phyloP scores from a whole-genome alignment of 2,113 vertebrate genomes.

The Hemiprocne comata region DNA sequence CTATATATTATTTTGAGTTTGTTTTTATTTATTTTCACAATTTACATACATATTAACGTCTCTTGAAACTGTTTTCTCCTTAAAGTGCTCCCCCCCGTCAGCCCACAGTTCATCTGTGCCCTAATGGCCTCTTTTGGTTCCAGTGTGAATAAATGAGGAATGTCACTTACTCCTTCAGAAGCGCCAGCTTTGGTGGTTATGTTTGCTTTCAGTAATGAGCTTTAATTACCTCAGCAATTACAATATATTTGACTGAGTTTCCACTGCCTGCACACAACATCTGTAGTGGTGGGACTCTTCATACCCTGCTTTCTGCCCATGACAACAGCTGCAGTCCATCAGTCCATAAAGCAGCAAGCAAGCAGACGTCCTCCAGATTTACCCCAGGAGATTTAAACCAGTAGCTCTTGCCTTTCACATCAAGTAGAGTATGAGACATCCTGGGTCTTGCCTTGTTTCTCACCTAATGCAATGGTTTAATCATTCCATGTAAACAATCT shows the following conservation, averaged over 20 bases:
- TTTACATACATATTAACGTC: neutral
- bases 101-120: neutral
- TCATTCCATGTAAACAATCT: neutral
- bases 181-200: slow-evolving; percentile 27
- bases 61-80: neutral
- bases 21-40: neutral
- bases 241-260: slow-evolving; percentile 70
- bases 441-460: slow-evolving; percentile 12
- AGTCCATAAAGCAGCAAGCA: slow-evolving; percentile 35
- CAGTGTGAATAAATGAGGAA: slow-evolving; percentile 5
- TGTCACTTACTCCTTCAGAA: slow-evolving; percentile 35
- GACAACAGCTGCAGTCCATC: slow-evolving; percentile 53
- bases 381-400: neutral
- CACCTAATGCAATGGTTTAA: neutral
- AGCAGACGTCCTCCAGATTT: slow-evolving; percentile 19
- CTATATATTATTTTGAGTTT: neutral
- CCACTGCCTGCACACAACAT: slow-evolving; percentile 66
- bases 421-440: neutral
- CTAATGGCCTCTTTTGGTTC: slow-evolving; percentile 10
- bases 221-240: slow-evolving; percentile 75
- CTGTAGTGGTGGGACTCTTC: slow-evolving; percentile 49
- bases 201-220: slow-evolving; percentile 71
- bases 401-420: slow-evolving; percentile 3
- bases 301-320: slow-evolving; percentile 44
- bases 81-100: neutral